Conservation (phyloP, 2,113 vertebrate genomes). For the Microtus montanus region DNA sequence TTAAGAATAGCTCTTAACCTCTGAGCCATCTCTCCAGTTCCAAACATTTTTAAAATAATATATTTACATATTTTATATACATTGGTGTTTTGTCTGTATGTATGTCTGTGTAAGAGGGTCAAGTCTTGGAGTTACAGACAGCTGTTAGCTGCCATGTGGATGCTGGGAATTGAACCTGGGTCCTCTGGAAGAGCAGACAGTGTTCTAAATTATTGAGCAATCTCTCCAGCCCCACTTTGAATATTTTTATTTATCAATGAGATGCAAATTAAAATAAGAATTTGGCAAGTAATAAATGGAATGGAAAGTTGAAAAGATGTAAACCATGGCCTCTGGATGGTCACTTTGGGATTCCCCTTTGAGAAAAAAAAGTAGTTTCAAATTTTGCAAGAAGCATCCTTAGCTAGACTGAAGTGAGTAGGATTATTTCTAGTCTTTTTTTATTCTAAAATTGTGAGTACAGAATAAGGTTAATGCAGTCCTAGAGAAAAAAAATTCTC, state of each 20-base stretch:
- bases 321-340: not conserved
- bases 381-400: too few species aligned
- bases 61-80: too few species aligned
- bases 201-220: too few species aligned
- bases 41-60: too few species aligned
- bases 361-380: not conserved
- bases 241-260: slow-evolving; percentile 16
- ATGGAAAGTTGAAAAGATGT: not conserved
- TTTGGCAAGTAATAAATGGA: slow-evolving; percentile 28
- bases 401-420: not conserved
- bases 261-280: not conserved
- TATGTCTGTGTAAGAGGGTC: too few species aligned
- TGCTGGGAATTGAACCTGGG: too few species aligned
- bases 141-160: too few species aligned
- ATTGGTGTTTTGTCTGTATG: too few species aligned
- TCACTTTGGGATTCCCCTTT: not conserved
- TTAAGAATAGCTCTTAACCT: too few species aligned
- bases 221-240: not conserved
- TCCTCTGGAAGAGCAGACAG: too few species aligned
- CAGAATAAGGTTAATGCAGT: not conserved
- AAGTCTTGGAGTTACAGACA: too few species aligned
- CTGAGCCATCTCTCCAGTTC: too few species aligned
- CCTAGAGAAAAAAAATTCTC: not conserved
- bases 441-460: not conserved
- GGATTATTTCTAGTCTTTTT: not conserved